phyloP scores from a whole-genome alignment of 2,797 vertebrate species.

The Sebastes baramenuke region DNA sequence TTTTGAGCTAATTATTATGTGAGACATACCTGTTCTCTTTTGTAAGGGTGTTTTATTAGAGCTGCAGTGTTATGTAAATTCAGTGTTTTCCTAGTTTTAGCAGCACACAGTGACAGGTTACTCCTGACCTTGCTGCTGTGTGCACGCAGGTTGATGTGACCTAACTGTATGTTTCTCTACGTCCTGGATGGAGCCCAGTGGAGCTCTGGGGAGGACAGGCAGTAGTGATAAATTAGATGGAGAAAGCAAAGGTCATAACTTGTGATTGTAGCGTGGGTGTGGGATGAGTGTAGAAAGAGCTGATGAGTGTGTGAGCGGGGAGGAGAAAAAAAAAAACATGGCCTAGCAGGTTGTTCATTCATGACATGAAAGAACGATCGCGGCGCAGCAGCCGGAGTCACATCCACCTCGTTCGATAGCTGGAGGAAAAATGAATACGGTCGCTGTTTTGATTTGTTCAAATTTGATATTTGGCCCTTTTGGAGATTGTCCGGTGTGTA shows the following conservation, averaged over 20 bases:
- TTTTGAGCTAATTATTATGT: slow-evolving; percentile 7
- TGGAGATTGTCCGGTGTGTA: slow-evolving; percentile 48
- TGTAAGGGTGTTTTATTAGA: background rate
- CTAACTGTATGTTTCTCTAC: slow-evolving; percentile 52
- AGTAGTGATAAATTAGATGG: slow-evolving; percentile 75
- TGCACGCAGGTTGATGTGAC: slow-evolving; percentile 81
- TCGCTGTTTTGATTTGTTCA: slow-evolving; percentile 66
- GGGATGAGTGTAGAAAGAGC: slow-evolving; percentile 68
- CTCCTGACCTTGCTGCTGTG: slow-evolving; percentile 66
- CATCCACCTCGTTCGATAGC: slow-evolving; percentile 51
- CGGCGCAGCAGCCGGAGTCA: slow-evolving; percentile 40
- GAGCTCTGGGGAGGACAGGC: slow-evolving; percentile 75
- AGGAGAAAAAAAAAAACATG: slow-evolving; percentile 42
- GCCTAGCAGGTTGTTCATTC: slow-evolving; percentile 66
- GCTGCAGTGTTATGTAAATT: slow-evolving; percentile 13
- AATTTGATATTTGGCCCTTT: slow-evolving; percentile 64
- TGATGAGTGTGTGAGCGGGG: slow-evolving; percentile 68
- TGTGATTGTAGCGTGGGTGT: slow-evolving; percentile 79
- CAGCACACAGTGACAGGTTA: slow-evolving; percentile 38
- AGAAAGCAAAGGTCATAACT: slow-evolving; percentile 82
- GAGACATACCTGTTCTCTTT: slow-evolving; percentile 18
- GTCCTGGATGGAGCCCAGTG: slow-evolving; percentile 55
- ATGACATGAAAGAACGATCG: slow-evolving; percentile 55
- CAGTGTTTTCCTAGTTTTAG: slow-evolving; percentile 8
- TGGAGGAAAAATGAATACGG: slow-evolving; percentile 43